Conservation (phyloP, 2,113 vertebrate species). For the Protobothrops mucrosquamatus region DNA sequence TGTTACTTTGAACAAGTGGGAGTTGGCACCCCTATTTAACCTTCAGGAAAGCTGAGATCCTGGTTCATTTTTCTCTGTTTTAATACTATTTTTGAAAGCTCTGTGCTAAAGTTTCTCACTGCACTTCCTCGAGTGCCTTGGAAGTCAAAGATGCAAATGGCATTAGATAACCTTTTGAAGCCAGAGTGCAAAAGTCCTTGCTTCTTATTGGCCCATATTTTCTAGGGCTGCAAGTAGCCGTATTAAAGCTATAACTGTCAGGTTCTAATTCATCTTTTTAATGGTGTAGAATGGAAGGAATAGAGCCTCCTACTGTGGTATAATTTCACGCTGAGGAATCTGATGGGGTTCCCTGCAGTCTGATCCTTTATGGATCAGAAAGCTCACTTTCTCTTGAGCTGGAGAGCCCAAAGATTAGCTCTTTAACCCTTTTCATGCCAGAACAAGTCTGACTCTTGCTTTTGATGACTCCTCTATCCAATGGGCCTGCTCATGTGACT, state of each 20-base stretch:
- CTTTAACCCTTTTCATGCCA: slow-evolving; percentile 69
- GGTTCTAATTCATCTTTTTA: slow-evolving; percentile 72
- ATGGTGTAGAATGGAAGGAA: slow-evolving; percentile 70
- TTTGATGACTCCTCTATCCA: neutral
- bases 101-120: neutral
- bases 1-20: neutral
- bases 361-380: slow-evolving; percentile 86
- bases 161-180: slow-evolving; percentile 43
- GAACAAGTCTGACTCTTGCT: slow-evolving; percentile 24
- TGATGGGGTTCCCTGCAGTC: slow-evolving; percentile 78
- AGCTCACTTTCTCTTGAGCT: slow-evolving; percentile 75
- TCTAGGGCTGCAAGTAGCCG: slow-evolving; percentile 59
- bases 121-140: slow-evolving; percentile 15
- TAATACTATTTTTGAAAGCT: neutral
- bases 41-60: neutral
- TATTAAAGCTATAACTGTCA: slow-evolving; percentile 68
- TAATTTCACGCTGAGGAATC: slow-evolving; percentile 82
- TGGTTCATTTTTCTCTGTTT: neutral
- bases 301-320: slow-evolving; percentile 72
- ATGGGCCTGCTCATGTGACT: neutral
- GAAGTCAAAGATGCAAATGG: slow-evolving; percentile 35
- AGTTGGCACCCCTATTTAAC: neutral
- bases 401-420: slow-evolving; percentile 66
- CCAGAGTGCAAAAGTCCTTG: slow-evolving; percentile 49
- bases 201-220: slow-evolving; percentile 50